These are phyloP conservation scores for Indicator indicator DNA, from an alignment of 2,113 vertebrate genomes.

Conservation along the genomic window DNA sequence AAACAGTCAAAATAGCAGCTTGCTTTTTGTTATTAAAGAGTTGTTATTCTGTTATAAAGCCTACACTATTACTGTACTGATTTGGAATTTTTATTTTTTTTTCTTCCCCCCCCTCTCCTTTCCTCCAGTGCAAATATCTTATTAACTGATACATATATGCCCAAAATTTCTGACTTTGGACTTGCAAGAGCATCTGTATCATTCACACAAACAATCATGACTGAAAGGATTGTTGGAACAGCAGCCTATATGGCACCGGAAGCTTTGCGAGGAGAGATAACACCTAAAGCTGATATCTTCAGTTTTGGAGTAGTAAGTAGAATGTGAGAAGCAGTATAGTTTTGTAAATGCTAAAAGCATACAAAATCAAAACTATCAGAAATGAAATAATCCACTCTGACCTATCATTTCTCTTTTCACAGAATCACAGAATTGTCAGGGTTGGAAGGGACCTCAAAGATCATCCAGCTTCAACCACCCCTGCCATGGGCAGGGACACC, in stretches of 20 bases:
- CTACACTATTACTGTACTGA: background rate
- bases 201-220: conserved; percentile 86
- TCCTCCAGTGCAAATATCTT: conserved; percentile 90
- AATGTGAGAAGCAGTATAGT: background rate
- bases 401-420: background rate
- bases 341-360: background rate
- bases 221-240: conserved; percentile 92
- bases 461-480: too few relatives aligned
- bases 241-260: conserved; percentile 97
- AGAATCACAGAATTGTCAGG: too few relatives aligned
- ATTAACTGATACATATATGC: conserved; percentile 82
- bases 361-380: background rate
- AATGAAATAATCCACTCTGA: background rate
- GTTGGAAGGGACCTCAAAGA: too few relatives aligned
- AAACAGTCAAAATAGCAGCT: background rate
- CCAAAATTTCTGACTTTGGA: conserved; percentile 97
- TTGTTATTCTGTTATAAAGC: background rate
- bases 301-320: conserved; percentile 93
- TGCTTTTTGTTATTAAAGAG: background rate
- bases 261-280: conserved; percentile 92
- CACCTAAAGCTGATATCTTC: conserved; percentile 92
- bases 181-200: conserved; percentile 89
- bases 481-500: too few relatives aligned
- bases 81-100: background rate
- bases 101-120: background rate